Evolutionary conservation across 2,113 vertebrate species (phyloP), one percentile per base, ranked within the genome.

Genomic region (Aplodontia rufa): DNA sequence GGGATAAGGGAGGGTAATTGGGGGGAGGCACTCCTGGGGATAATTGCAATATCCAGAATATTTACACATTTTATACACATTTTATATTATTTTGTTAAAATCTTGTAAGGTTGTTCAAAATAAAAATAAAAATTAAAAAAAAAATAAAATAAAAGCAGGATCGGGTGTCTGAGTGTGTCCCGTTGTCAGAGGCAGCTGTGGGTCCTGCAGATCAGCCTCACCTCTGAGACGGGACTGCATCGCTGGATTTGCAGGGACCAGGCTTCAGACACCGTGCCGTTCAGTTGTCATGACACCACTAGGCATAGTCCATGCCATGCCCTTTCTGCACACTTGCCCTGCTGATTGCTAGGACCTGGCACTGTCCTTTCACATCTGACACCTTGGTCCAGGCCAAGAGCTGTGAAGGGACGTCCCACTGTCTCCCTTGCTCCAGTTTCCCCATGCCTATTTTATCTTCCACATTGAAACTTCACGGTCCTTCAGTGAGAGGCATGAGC

Each of bases 281-380:
- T 68, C 30, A 45, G 28, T 8, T 28, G 26, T 9, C 58, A 10
- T 26, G 58, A 60, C 24, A 26, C 58, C 24, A 26, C 0, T 12
- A 1, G 6, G 13, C n/a, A n/a, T n/a, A n/a, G n/a, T n/a, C n/a
- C n/a, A n/a, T 4, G 1, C 32, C 2, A 22, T 14, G 24, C 42
- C 47, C 37, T 30, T 30, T 64, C 26, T 28, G 28, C 26, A 13
- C n/a, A n/a, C n/a, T n/a, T 32, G 0, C 45, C 58, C 26, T 40
- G 8, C 13, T 3, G 28, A 20, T 32, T 6, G 10, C 30, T 12
- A 0, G 24, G 8, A 66, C n/a, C 40, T 32, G 40, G 20, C 32
- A 66, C 8, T 84, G 24, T 10, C 16, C 53, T 8, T 35, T 51
- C 5, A 35, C 5, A 22, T 30, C 14, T 66, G 3, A 19, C 17